Percentiles rank a stretch among this genome's conserved stretches.
Evolutionary conservation across 2,888 invertebrate species (phyloP).

Genomic region (Campoletis raptor): DNA sequence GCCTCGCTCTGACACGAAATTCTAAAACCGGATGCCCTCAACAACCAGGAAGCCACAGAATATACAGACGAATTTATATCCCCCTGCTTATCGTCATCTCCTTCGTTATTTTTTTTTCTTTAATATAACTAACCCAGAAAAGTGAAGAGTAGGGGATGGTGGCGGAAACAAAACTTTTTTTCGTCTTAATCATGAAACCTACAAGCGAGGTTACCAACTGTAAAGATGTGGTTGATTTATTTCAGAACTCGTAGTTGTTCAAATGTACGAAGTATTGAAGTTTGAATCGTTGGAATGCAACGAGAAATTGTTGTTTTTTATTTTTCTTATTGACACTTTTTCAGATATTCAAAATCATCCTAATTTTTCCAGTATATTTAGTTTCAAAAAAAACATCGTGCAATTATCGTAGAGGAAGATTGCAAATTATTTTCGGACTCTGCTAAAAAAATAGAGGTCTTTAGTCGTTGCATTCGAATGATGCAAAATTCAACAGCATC

Average conservation of each 20-base stretch:
- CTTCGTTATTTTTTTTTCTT: conserved; percentile 10
- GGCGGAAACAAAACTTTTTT: conserved; percentile 14
- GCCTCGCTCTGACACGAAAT: conserved; percentile 21
- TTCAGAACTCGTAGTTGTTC: conserved; percentile 6
- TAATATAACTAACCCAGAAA: conserved; percentile 1
- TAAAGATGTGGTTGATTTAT: conserved; percentile 60
- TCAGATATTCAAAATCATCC: too few species aligned
- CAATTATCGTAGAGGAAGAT: too few species aligned
- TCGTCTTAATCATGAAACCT: conserved; percentile 16
- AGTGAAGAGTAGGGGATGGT: not conserved
- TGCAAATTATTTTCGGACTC: too few species aligned
- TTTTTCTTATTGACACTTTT: too few species aligned
- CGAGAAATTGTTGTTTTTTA: too few species aligned
- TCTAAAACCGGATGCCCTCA: conserved; percentile 58
- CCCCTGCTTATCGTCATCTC: conserved; percentile 29
- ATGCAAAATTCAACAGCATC: too few species aligned
- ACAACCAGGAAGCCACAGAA: conserved; percentile 57
- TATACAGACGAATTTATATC: conserved; percentile 22
- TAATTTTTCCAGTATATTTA: too few species aligned
- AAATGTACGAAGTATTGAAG: not conserved
- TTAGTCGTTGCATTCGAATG: too few species aligned
- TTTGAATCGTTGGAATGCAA: not conserved
- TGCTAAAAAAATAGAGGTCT: too few species aligned
- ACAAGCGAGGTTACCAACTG: conserved; percentile 53
- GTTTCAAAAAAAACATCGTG: too few species aligned